phyloP scores from a whole-genome alignment of 2,113 vertebrate genomes.

The Capreolus pygargus region DNA sequence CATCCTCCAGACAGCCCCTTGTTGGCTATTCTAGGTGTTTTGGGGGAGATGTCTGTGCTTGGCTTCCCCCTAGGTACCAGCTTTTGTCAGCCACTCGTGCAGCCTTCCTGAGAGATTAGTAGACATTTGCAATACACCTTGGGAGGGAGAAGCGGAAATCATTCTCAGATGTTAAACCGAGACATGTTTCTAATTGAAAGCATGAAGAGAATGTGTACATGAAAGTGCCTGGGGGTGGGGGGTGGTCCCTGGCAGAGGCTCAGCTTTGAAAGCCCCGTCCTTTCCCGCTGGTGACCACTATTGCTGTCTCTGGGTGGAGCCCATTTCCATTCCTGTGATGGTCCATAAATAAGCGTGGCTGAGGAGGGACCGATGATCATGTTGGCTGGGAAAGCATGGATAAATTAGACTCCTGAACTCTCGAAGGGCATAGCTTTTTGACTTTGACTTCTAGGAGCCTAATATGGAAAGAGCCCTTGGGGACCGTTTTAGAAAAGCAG shows the following conservation, averaged over 20 bases:
- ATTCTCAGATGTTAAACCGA: conserved; percentile 56
- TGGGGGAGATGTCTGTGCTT: neutral
- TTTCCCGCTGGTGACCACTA: neutral
- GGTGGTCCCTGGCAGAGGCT: neutral
- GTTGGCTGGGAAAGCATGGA: neutral
- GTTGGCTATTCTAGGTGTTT: too few species aligned
- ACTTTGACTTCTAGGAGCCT: neutral
- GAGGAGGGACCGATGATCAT: neutral
- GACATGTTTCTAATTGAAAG: conserved; percentile 54
- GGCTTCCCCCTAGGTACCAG: neutral
- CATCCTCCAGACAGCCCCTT: neutral
- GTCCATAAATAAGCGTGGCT: neutral
- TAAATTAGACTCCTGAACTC: neutral
- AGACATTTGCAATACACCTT: conserved; percentile 24
- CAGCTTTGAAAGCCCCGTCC: neutral
- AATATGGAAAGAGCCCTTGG: neutral
- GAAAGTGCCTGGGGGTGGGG: neutral
- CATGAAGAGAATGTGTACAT: conserved; percentile 22
- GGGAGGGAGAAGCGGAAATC: conserved; percentile 40
- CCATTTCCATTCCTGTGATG: neutral
- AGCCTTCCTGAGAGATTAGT: neutral
- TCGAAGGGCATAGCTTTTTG: neutral
- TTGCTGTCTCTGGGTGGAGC: neutral
- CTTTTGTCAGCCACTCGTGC: neutral
- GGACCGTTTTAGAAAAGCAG: conserved; percentile 4